Percentiles rank a stretch among this genome's conserved stretches.
Conservation (phyloP, 2,797 vertebrate species). For the Acanthopagrus latus region DNA sequence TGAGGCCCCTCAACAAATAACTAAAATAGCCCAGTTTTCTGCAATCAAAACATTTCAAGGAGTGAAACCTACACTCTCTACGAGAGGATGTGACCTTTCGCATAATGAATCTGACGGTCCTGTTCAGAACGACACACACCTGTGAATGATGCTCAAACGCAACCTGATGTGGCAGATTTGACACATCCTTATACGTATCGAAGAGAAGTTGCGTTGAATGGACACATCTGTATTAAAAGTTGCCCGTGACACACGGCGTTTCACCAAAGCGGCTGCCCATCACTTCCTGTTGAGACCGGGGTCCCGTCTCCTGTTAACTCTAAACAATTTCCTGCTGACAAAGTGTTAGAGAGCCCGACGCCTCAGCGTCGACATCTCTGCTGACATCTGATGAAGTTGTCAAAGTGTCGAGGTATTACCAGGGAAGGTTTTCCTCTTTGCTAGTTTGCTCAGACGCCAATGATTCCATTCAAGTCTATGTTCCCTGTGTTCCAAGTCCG, state of each 20-base stretch:
- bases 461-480: not conserved
- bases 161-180: not conserved
- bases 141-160: not conserved
- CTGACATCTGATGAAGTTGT: not conserved
- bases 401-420: not conserved
- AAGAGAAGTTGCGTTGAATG: no score
- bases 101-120: constrained; percentile 32
- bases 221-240: no score
- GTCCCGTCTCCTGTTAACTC: constrained; percentile 65
- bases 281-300: constrained; percentile 67
- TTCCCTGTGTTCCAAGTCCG: not conserved
- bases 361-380: constrained; percentile 8
- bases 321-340: constrained; percentile 63
- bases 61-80: constrained; percentile 26
- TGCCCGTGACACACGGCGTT: constrained; percentile 2
- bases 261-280: constrained; percentile 36
- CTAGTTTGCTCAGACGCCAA: not conserved
- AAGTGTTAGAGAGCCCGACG: not conserved
- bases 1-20: constrained; percentile 74
- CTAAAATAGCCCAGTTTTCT: constrained; percentile 67
- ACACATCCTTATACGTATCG: not conserved
- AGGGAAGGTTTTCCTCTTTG: not conserved
- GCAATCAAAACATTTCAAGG: constrained; percentile 66
- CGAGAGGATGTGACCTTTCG: constrained; percentile 30
- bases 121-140: constrained; percentile 11